Percentiles rank a stretch among this genome's conserved stretches.
Evolutionary conservation across 1,140 invertebrate genomes (phyloP).

Genomic region (Lucilia sericata): DNA sequence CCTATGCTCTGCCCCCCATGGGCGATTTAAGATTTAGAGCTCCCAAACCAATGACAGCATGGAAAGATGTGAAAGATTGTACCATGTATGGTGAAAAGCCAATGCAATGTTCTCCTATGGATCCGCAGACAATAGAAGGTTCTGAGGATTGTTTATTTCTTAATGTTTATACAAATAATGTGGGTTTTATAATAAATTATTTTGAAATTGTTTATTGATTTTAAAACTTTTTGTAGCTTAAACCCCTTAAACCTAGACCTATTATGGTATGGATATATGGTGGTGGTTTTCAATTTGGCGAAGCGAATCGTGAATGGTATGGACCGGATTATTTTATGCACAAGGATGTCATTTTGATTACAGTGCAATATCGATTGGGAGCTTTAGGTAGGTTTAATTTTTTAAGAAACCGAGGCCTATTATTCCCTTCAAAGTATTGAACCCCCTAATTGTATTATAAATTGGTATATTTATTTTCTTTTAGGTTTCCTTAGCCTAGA

Average conservation of each 20-base stretch:
- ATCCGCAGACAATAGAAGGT: constrained; percentile 53
- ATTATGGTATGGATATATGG: constrained; percentile 75
- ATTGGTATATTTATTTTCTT: not conserved
- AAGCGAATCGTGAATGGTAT: constrained; percentile 48
- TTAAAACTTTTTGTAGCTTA: constrained; percentile 30
- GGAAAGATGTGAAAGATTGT: constrained; percentile 68
- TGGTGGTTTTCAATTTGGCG: constrained; percentile 69
- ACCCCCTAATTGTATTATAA: too few species aligned
- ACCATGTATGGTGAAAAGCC: constrained; percentile 51
- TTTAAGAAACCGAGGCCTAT: too few species aligned
- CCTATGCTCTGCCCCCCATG: constrained; percentile 65
- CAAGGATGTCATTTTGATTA: constrained; percentile 70
- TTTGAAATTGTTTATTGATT: not conserved
- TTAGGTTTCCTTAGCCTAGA: constrained; percentile 50
- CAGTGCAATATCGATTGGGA: constrained; percentile 71
- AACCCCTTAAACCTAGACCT: constrained; percentile 58
- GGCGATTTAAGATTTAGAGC: constrained; percentile 69
- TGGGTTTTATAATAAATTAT: constrained; percentile 47
- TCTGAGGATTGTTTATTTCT: constrained; percentile 82
- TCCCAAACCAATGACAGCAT: constrained; percentile 65
- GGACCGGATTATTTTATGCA: constrained; percentile 67
- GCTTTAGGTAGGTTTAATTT: constrained; percentile 57
- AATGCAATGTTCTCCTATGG: not conserved
- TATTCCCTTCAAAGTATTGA: too few species aligned
- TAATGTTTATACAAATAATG: constrained; percentile 76